These are phyloP conservation scores for Sebastes cheni DNA, from an alignment of 2,797 vertebrate species.

Conservation along the genomic window DNA sequence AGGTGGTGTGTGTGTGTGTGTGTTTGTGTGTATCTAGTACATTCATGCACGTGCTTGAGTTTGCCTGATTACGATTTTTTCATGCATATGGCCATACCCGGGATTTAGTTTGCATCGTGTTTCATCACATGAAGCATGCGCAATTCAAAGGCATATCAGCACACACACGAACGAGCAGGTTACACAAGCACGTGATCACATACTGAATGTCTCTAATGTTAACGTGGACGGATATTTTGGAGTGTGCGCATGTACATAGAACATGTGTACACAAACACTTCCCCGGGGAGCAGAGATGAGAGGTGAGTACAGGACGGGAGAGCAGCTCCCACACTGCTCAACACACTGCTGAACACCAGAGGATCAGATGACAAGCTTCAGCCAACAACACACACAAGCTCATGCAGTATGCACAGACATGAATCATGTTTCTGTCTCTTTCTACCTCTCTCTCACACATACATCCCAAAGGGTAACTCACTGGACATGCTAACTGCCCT, in stretches of 20 bases:
- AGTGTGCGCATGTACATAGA: neutral
- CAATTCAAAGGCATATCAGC: neutral
- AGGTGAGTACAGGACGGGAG: constrained; percentile 44
- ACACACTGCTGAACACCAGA: constrained; percentile 25
- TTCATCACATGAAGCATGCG: neutral
- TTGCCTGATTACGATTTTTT: constrained; percentile 8
- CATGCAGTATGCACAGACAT: neutral
- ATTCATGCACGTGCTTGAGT: neutral
- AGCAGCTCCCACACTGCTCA: constrained; percentile 58
- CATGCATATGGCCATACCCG: neutral
- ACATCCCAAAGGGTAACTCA: neutral
- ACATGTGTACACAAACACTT: neutral
- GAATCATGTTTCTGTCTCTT: neutral
- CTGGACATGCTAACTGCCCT: neutral
- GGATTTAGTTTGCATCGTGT: neutral
- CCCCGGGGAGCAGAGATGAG: constrained; percentile 37
- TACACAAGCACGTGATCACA: constrained; percentile 1
- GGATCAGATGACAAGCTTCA: constrained; percentile 67
- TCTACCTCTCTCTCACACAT: neutral
- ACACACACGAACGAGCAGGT: neutral
- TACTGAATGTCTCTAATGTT: neutral
- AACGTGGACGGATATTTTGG: neutral
- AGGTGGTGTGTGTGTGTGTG: neutral
- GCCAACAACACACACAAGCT: constrained; percentile 1
- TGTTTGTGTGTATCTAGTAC: neutral